phyloP scores from a whole-genome alignment of 1,140 invertebrate genomes.

The Capitella teleta region DNA sequence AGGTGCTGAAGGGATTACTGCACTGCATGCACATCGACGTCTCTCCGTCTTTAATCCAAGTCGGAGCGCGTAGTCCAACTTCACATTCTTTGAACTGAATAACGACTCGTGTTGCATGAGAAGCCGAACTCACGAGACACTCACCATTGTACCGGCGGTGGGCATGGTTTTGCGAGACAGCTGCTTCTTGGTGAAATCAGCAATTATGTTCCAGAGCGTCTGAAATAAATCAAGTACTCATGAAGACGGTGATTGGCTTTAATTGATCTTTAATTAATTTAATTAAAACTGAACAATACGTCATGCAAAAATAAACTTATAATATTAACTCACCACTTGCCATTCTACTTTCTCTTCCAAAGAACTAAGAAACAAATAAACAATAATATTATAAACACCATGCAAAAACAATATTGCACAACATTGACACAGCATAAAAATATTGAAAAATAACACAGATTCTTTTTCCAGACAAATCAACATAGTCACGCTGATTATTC shows the following conservation, averaged over 20 bases:
- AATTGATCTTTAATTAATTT: background rate
- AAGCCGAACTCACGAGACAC: too few species aligned
- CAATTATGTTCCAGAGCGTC: conserved; percentile 30
- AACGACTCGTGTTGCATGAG: background rate
- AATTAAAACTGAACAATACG: background rate
- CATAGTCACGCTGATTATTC: too few species aligned
- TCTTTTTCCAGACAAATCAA: too few species aligned
- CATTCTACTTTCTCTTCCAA: conserved; percentile 45
- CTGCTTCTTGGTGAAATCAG: conserved; percentile 40
- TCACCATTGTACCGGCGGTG: too few species aligned
- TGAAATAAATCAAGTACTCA: too few species aligned
- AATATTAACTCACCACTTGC: conserved; percentile 12
- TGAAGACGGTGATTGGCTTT: background rate
- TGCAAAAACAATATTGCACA: too few species aligned
- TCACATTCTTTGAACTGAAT: conserved; percentile 17
- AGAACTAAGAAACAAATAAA: too few species aligned
- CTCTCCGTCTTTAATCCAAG: conserved; percentile 57
- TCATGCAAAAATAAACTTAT: background rate
- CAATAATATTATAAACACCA: too few species aligned
- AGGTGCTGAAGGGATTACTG: conserved; percentile 57
- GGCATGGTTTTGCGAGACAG: conserved; percentile 34
- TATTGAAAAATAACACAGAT: too few species aligned
- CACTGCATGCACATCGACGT: conserved; percentile 66
- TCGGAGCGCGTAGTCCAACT: conserved; percentile 46
- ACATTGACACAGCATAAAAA: too few species aligned